Percentiles rank a stretch among this genome's conserved stretches.
phyloP scores from a whole-genome alignment of 2,113 vertebrate genomes.

The Prunella fulvescens region DNA sequence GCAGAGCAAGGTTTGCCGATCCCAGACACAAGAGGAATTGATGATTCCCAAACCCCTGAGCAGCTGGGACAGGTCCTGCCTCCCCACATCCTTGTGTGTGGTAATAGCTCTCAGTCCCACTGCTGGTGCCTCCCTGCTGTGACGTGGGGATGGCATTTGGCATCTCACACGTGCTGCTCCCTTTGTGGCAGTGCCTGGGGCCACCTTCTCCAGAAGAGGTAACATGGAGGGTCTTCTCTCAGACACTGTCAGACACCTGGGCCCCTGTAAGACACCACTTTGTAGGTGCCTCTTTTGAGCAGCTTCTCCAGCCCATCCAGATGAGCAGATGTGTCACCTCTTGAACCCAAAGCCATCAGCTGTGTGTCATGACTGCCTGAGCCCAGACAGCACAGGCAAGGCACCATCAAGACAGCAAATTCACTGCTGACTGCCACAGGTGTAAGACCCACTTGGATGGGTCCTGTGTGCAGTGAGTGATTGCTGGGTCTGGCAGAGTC shows the following conservation, averaged over 20 bases:
- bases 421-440: not conserved
- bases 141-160: accelerated
- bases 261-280: not conserved
- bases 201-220: not conserved
- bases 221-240: accelerated
- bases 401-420: not conserved
- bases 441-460: not conserved
- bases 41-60: not conserved
- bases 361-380: not conserved
- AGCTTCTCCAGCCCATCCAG: not conserved
- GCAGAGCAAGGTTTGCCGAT: not conserved
- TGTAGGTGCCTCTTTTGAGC: not conserved
- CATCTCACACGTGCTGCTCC: accelerated
- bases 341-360: not conserved
- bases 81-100: accelerated
- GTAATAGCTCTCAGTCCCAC: not conserved
- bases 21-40: not conserved
- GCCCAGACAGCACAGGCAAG: not conserved
- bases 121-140: not conserved
- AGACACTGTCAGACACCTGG: no score
- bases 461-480: not conserved
- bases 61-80: not conserved
- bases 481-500: not conserved
- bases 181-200: accelerated
- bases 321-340: not conserved